Percentiles rank a stretch among this genome's conserved stretches.
Conservation (phyloP, 1,140 invertebrate species). For the Rhizoglyphus robini region DNA sequence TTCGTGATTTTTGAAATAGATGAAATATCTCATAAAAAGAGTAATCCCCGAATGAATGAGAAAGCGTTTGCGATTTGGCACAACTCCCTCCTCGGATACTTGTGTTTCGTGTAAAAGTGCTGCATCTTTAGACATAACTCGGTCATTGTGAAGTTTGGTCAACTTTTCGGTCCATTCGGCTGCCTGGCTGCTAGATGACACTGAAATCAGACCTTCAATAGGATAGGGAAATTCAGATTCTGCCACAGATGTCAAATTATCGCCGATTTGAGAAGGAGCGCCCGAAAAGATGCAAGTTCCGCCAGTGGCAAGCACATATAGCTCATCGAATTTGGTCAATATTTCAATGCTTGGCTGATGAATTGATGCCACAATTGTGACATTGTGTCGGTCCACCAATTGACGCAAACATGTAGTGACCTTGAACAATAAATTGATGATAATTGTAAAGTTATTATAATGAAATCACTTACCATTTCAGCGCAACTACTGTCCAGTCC, state of each 20-base stretch:
- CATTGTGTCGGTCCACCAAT: not conserved
- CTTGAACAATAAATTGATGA: too few species aligned
- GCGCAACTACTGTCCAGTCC: slow-evolving; percentile 11
- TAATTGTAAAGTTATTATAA: not conserved
- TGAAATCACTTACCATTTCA: slow-evolving; percentile 8
- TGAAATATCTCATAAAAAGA: not conserved
- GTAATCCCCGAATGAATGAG: not conserved
- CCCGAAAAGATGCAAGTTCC: slow-evolving; percentile 14
- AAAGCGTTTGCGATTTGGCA: not conserved
- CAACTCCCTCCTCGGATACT: not conserved
- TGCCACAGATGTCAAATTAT: not conserved
- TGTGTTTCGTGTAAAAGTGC: too few species aligned
- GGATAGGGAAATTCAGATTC: too few species aligned
- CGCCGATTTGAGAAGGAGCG: not conserved
- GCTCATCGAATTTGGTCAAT: slow-evolving; percentile 8
- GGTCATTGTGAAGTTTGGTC: too few species aligned
- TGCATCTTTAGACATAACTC: too few species aligned
- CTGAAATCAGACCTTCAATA: too few species aligned
- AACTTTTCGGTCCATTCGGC: too few species aligned
- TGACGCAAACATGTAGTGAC: slow-evolving; percentile 38
- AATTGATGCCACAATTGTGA: slow-evolving; percentile 8
- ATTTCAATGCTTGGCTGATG: slow-evolving; percentile 18
- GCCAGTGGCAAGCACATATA: slow-evolving; percentile 12
- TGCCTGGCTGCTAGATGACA: too few species aligned
- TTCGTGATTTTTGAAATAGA: not conserved